Conservation (phyloP, 1,140 invertebrate species). For the Drosophila sp. region DNA sequence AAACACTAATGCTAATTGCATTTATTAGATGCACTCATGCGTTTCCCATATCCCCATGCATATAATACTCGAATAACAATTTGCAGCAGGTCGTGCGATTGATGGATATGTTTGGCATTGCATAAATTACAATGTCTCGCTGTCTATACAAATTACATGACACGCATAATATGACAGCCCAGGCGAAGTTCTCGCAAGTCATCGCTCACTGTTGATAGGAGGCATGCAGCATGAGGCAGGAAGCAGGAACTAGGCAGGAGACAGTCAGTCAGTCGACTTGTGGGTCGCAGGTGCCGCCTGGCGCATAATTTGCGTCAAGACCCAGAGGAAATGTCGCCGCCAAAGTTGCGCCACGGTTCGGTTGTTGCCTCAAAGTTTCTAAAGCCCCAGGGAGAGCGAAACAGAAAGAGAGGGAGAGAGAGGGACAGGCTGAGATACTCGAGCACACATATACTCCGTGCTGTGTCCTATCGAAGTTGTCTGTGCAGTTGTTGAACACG, state of each 20-base stretch:
- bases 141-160: constrained; percentile 62
- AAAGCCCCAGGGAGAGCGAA: constrained; percentile 20
- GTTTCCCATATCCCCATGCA: neutral
- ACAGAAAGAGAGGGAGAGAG: constrained; percentile 5
- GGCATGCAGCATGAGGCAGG: neutral
- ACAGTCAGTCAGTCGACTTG: neutral
- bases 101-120: constrained; percentile 59
- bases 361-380: constrained; percentile 65
- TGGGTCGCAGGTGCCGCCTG: constrained; percentile 55
- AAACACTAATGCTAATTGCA: constrained; percentile 45
- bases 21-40: constrained; percentile 34
- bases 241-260: neutral
- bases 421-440: constrained; percentile 5
- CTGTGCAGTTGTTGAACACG: constrained; percentile 53
- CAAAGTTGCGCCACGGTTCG: constrained; percentile 58
- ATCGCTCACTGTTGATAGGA: constrained; percentile 56
- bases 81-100: constrained; percentile 58
- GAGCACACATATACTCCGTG: neutral
- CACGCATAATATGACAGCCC: constrained; percentile 65
- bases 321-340: constrained; percentile 66
- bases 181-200: constrained; percentile 50
- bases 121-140: constrained; percentile 57
- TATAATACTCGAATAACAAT: constrained; percentile 45
- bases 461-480: constrained; percentile 49
- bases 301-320: constrained; percentile 69